Percentiles rank a stretch among this genome's conserved stretches.
Conservation (phyloP, 2,797 vertebrate species). For the Enteromius unitaeniatus region DNA sequence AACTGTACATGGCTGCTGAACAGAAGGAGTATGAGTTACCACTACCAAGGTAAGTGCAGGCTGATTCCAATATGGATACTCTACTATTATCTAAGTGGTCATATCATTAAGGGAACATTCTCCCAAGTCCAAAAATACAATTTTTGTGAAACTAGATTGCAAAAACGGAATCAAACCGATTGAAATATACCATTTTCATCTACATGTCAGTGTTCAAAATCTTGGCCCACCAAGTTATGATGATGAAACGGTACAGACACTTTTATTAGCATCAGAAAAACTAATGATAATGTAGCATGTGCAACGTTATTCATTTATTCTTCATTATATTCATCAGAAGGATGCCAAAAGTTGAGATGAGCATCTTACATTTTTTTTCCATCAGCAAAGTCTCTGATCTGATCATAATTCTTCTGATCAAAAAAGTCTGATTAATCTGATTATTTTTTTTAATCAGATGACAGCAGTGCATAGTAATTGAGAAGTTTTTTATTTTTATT, state of each 20-base stretch:
- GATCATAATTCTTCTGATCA: not conserved
- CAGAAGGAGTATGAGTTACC: conserved; percentile 80
- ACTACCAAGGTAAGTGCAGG: conserved; percentile 78
- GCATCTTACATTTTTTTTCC: not conserved
- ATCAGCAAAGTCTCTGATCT: not conserved
- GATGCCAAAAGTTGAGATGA: too few relatives aligned
- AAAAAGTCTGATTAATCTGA: too few relatives aligned
- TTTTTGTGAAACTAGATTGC: not conserved
- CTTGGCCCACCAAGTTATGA: not conserved
- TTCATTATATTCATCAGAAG: not conserved
- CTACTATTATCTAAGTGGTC: not conserved
- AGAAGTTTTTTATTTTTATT: not conserved
- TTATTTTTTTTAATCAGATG: too few relatives aligned
- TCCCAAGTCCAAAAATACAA: not conserved
- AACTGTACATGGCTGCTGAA: conserved; percentile 32
- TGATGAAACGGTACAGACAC: not conserved
- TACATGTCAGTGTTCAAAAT: not conserved
- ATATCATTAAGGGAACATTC: not conserved
- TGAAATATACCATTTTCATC: not conserved
- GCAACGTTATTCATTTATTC: too few relatives aligned
- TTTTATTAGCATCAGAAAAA: not conserved
- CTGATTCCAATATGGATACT: not conserved
- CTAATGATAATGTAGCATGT: not conserved
- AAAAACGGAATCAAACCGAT: not conserved
- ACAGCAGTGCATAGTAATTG: too few relatives aligned